Conservation (phyloP, 1,140 invertebrate genomes). For the Drosophila pseudoananassae region DNA sequence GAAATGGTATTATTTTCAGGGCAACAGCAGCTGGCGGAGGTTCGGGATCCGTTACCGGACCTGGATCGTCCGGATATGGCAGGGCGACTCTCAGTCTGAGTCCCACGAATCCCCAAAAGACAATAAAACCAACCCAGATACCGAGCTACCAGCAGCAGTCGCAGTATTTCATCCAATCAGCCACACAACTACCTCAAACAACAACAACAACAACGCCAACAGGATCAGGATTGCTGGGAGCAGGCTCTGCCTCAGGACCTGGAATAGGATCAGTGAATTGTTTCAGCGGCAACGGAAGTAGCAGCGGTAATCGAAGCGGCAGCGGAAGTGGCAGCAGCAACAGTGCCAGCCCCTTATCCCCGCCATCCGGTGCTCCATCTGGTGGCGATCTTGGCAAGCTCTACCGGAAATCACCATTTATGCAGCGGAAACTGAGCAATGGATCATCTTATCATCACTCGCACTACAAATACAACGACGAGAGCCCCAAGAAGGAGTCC, state of each 20-base stretch:
- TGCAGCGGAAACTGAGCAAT: slow-evolving; percentile 79
- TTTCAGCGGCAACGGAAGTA: slow-evolving; percentile 2
- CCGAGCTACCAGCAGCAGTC: slow-evolving; percentile 74
- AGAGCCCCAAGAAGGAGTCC: slow-evolving; percentile 82
- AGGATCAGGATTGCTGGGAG: slow-evolving; percentile 28
- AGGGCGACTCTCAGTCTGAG: slow-evolving; percentile 33
- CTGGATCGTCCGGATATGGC: slow-evolving; percentile 34
- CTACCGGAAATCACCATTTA: slow-evolving; percentile 80
- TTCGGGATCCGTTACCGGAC: slow-evolving; percentile 19
- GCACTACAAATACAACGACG: slow-evolving; percentile 61
- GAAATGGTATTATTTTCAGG: slow-evolving; percentile 33
- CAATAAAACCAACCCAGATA: slow-evolving; percentile 78
- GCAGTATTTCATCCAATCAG: slow-evolving; percentile 77
- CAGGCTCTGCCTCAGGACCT: slow-evolving; percentile 1
- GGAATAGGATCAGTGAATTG: slow-evolving; percentile 1
- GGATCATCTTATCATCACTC: slow-evolving; percentile 45
- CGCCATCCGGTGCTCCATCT: slow-evolving; percentile 17
- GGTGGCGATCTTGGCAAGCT: slow-evolving; percentile 61
- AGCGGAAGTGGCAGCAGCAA: slow-evolving; percentile 23
- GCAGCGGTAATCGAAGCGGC: slow-evolving; percentile 24
- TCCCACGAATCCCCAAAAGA: slow-evolving; percentile 57
- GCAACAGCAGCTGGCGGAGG: slow-evolving; percentile 24
- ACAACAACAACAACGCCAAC: slow-evolving; percentile 35
- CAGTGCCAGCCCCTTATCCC: slow-evolving; percentile 37
- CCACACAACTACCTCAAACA: slow-evolving; percentile 81